phyloP scores from a whole-genome alignment of 2,113 vertebrate species.

The Procapra przewalskii region DNA sequence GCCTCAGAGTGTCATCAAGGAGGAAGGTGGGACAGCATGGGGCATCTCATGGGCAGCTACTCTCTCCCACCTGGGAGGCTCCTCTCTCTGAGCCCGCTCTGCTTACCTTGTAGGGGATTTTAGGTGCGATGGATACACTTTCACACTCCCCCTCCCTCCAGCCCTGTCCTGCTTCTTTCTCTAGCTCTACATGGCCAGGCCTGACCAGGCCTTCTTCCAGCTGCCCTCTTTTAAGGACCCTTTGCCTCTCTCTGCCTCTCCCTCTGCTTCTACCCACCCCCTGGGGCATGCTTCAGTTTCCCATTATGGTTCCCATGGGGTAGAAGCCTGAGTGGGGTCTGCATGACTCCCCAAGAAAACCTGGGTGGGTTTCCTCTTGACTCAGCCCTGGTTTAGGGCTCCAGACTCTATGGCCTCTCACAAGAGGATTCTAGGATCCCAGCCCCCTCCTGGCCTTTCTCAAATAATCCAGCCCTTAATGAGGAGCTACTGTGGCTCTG shows the following conservation, averaged over 20 bases:
- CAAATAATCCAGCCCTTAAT: background rate
- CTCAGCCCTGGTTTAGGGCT: background rate
- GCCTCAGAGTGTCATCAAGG: background rate
- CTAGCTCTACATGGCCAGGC: background rate
- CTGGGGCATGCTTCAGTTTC: background rate
- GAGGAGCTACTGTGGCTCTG: background rate
- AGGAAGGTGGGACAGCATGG: background rate
- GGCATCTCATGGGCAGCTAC: background rate
- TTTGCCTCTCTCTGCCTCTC: background rate
- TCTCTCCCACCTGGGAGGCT: background rate
- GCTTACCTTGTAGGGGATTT: background rate
- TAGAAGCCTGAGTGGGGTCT: background rate
- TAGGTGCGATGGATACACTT: background rate
- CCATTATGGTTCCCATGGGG: background rate
- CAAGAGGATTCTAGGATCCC: background rate
- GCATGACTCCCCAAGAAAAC: background rate
- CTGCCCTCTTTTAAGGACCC: background rate
- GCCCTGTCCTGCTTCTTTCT: background rate
- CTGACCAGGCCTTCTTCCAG: background rate
- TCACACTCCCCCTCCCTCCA: background rate
- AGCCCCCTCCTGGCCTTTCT: background rate
- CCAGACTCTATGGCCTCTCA: background rate
- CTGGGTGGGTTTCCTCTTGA: background rate
- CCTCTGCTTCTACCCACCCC: background rate
- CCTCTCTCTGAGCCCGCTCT: background rate